Conservation (phyloP, 2,113 vertebrate genomes). For the Colinus virginianus region DNA sequence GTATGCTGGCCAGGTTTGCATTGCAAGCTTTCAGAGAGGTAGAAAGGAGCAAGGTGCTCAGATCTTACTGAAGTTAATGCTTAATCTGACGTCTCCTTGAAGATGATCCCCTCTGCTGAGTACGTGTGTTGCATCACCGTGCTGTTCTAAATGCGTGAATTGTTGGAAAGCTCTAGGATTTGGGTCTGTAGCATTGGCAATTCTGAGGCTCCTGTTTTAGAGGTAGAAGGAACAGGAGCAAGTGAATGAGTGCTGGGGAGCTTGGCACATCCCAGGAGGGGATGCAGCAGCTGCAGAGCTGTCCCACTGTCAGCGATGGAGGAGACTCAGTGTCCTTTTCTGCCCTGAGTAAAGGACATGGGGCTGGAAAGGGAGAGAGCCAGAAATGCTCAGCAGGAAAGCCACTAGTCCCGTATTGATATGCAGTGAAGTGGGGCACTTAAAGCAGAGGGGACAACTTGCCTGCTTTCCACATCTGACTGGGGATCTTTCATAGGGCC, state of each 20-base stretch:
- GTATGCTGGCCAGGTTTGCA: not conserved
- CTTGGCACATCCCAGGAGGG: not conserved
- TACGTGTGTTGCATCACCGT: not conserved
- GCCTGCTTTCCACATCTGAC: not conserved
- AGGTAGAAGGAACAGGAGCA: not conserved
- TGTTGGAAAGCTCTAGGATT: not conserved
- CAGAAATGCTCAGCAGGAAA: not conserved
- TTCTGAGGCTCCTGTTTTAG: not conserved
- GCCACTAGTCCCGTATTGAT: not conserved
- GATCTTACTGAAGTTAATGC: not conserved
- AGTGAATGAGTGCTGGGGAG: not conserved
- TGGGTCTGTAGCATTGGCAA: not conserved
- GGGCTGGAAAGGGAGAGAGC: not conserved
- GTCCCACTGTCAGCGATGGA: not conserved
- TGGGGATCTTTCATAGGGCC: not conserved
- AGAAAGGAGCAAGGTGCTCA: not conserved
- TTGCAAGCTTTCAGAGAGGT: not conserved
- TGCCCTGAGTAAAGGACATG: rapidly evolving
- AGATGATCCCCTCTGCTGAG: not conserved
- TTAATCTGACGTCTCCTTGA: not conserved
- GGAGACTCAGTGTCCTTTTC: not conserved
- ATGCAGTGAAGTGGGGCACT: not conserved
- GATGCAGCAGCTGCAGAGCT: not conserved
- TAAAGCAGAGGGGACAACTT: not conserved
- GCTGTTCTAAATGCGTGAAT: not conserved